These are phyloP conservation scores for Struthio camelus DNA, from an alignment of 2,113 vertebrate species.

Conservation along the genomic window DNA sequence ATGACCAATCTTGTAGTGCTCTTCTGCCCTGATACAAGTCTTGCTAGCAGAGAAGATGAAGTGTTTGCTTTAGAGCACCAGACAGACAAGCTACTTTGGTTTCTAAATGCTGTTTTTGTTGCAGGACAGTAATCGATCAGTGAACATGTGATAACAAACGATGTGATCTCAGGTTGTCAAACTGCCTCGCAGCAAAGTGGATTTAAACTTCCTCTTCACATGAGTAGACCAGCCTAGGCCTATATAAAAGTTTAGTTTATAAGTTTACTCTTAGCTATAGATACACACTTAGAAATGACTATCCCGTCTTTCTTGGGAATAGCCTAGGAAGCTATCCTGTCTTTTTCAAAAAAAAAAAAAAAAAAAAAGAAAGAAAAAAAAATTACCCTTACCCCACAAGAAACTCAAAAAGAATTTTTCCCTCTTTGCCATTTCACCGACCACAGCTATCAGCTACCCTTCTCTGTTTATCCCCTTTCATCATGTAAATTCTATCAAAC, in stretches of 20 bases:
- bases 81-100: background rate
- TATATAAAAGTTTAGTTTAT: background rate
- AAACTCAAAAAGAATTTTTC: conserved; percentile 14
- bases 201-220: conserved; percentile 26
- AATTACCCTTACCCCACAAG: background rate
- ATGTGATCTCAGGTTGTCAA: conserved; percentile 22
- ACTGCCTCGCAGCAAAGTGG: background rate
- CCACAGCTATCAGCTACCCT: conserved; percentile 26
- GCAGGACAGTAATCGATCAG: conserved; percentile 19
- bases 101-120: conserved; percentile 25
- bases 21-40: background rate
- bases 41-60: background rate
- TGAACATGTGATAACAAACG: background rate
- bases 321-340: background rate
- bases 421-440: background rate
- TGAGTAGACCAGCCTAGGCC: background rate
- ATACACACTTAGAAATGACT: fast-evolving
- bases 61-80: background rate
- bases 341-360: background rate
- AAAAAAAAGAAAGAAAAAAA: too few species aligned
- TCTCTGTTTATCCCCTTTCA: background rate
- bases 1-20: background rate
- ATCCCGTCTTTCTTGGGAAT: background rate
- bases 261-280: background rate
- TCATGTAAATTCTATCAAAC: background rate